Base-by-base conservation (phyloP, 2,797 vertebrate species). In the Limnodromus scolopaceus region DNA sequence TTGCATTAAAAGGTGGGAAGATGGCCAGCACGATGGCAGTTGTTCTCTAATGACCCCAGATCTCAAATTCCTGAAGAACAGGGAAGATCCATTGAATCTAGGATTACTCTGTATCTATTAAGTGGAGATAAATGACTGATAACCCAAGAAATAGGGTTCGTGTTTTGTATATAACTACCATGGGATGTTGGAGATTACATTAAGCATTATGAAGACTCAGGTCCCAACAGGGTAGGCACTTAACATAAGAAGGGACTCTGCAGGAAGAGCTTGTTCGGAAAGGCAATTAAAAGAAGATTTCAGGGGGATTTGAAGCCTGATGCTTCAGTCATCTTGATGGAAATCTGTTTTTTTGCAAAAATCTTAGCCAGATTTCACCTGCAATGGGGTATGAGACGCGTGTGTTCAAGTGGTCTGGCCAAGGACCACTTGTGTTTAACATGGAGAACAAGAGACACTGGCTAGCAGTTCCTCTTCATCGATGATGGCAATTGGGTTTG, bases 361-460 rank as follows among this genome's bases (percentile, higher is more conserved):
- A 34, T 76, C n/a, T 61, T 57, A 54, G 23, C n/a, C 46, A 65
- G 68, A 45, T 76, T 69, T 70, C 2, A 2, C 36, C 17, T 2
- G 9, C 30, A 25, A 54, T 12, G 28, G 51, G 28, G 17, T 18
- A 54, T 19, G 28, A 63, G 54, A 43, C 25, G 30, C 2, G 0
- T 13, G 7, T 51, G 55, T 30, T 70, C 43, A 23, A 34, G 23
- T 1, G 1, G 4, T 51, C 55, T 64, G 70, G n/a, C 23, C 48
- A 20, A 58, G 82, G 36, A 75, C 11, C 16, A 8, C 22, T 45
- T 4, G 0, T 34, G 34, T 39, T 12, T 32, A 5, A 46, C 0
- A 0, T 6, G 32, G 46, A 77, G 22, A 89, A 36, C 4, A 32
- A 46, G 46, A 76, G 48, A n/a, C 14, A 39, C 4, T 49, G 43